These are phyloP conservation scores for Spondyliosoma cantharus DNA, from an alignment of 2,797 vertebrate genomes.

Conservation along the genomic window DNA sequence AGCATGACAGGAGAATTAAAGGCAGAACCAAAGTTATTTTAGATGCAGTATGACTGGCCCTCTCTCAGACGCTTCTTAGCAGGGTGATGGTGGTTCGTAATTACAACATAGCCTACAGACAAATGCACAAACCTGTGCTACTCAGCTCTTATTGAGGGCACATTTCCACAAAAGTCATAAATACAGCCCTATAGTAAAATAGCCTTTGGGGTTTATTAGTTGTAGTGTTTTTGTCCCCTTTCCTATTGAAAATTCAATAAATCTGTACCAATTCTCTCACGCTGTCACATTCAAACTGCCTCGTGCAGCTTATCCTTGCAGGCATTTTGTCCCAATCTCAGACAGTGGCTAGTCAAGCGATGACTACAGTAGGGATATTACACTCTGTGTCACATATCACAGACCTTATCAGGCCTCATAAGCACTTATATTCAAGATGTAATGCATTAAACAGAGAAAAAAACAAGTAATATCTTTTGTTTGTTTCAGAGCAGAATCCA, in stretches of 20 bases:
- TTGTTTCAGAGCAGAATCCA: conserved; percentile 75
- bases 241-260: conserved; percentile 83
- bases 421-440: conserved; percentile 75
- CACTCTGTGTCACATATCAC: conserved; percentile 64
- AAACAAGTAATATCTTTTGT: conserved; percentile 80
- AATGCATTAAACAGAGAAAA: conserved; percentile 80
- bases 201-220: conserved; percentile 76
- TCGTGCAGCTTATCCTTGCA: conserved; percentile 67
- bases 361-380: conserved; percentile 71
- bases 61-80: conserved; percentile 59
- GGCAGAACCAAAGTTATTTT: conserved; percentile 66
- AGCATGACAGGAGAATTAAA: conserved; percentile 75
- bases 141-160: conserved; percentile 68
- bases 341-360: conserved; percentile 57
- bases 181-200: conserved; percentile 76
- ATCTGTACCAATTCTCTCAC: conserved; percentile 71
- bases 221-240: conserved; percentile 52
- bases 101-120: conserved; percentile 77
- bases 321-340: conserved; percentile 72
- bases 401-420: conserved; percentile 75
- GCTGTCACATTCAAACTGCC: conserved; percentile 61
- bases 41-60: conserved; percentile 59
- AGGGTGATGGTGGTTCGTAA: conserved; percentile 62
- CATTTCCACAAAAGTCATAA: conserved; percentile 75
- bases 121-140: conserved; percentile 63